These are phyloP conservation scores for Epinephelus cyanopodus DNA, from an alignment of 2,113 vertebrate species.

Conservation along the genomic window DNA sequence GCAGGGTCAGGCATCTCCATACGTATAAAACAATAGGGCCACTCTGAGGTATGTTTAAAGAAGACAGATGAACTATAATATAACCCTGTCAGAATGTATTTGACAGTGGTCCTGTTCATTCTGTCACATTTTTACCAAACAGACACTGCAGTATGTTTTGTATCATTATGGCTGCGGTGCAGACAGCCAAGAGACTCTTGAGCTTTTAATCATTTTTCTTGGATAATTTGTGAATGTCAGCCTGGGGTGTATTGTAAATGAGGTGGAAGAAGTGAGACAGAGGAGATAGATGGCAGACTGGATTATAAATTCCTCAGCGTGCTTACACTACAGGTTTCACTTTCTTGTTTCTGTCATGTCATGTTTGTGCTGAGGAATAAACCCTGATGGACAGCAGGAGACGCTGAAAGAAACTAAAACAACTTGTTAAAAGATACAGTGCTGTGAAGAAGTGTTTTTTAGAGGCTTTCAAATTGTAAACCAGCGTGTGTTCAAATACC, in stretches of 20 bases:
- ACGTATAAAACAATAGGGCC: neutral
- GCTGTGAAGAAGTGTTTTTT: too few relatives aligned
- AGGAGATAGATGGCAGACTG: neutral
- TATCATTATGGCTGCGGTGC: neutral
- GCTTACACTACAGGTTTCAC: conserved; percentile 31
- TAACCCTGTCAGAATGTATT: neutral
- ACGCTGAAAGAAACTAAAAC: neutral
- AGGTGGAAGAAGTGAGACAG: neutral
- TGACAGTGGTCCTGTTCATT: neutral
- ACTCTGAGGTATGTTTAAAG: neutral
- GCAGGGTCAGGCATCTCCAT: too few relatives aligned
- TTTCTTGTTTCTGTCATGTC: conserved; percentile 6
- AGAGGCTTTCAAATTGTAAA: neutral
- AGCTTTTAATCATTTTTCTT: neutral
- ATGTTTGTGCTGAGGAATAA: conserved; percentile 14
- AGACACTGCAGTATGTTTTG: neutral
- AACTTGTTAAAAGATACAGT: neutral
- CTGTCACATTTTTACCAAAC: neutral
- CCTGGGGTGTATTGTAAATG: conserved; percentile 6
- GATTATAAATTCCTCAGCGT: conserved; percentile 14
- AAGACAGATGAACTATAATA: neutral
- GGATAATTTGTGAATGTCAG: neutral
- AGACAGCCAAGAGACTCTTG: neutral
- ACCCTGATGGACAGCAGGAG: neutral
- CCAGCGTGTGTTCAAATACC: neutral